A percentile compares a stretch with the other conserved stretches of the same genome.
These are phyloP conservation scores for Drosophila jambulina DNA, from an alignment of 1,140 invertebrate species.

Conservation along the genomic window DNA sequence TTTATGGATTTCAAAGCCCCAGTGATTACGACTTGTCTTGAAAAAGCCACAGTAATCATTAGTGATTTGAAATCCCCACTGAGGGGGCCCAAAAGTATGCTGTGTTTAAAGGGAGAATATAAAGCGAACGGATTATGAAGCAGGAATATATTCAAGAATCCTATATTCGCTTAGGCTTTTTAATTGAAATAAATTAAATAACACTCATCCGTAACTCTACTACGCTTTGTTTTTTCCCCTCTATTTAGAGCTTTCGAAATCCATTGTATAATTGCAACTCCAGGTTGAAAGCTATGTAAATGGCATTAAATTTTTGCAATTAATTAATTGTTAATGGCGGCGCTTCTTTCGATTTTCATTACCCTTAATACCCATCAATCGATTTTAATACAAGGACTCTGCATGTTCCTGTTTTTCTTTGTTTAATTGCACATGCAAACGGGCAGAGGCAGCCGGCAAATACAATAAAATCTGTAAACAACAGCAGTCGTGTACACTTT, in stretches of 20 bases:
- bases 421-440: conserved; percentile 30
- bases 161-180: not conserved
- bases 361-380: conserved; percentile 35
- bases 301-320: conserved; percentile 6
- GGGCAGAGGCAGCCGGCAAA: conserved; percentile 4
- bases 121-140: not conserved
- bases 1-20: conserved; percentile 7
- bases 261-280: not conserved
- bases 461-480: conserved; percentile 16
- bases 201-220: not conserved
- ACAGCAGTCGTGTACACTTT: conserved; percentile 28
- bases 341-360: conserved; percentile 13
- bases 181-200: not conserved
- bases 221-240: not conserved
- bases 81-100: not conserved
- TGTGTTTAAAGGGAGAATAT: not conserved
- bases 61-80: not conserved
- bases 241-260: not conserved
- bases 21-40: not conserved
- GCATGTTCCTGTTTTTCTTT: conserved; percentile 23
- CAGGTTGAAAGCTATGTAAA: not conserved
- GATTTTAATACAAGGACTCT: conserved; percentile 30
- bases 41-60: not conserved
- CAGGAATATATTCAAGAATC: too few relatives aligned
- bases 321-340: conserved; percentile 6